Evolutionary conservation across 2,113 vertebrate genomes (phyloP).

Genomic region (Apaloderma vittatum): DNA sequence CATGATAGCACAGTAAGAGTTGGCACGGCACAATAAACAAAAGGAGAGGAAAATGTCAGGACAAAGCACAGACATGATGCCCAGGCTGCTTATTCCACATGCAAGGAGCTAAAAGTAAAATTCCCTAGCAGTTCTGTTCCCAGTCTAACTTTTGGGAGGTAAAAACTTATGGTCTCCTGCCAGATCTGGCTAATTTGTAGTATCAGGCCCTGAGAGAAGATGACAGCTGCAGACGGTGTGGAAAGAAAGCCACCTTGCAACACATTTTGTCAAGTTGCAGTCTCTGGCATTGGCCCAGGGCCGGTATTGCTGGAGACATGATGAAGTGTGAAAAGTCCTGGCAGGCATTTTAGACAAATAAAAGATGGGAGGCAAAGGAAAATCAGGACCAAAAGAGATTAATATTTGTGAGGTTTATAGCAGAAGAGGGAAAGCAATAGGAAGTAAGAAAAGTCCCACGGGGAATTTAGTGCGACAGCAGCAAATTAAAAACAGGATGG

Average conservation of each 20-base stretch:
- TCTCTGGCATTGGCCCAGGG: constrained; percentile 72
- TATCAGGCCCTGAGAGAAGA: constrained; percentile 62
- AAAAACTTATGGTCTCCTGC: constrained; percentile 26
- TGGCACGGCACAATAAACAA: neutral
- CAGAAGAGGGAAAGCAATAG: constrained; percentile 79
- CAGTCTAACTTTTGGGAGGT: constrained; percentile 36
- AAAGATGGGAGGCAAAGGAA: constrained; percentile 74
- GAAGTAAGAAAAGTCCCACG: constrained; percentile 69
- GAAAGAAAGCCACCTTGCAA: constrained; percentile 76
- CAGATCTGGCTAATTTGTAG: constrained; percentile 63
- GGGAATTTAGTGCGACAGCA: constrained; percentile 68
- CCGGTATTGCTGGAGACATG: constrained; percentile 78
- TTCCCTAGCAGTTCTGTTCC: neutral
- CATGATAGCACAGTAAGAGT: neutral
- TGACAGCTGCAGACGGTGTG: constrained; percentile 73
- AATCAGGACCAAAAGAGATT: constrained; percentile 76
- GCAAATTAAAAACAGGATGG: constrained; percentile 80
- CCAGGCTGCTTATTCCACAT: neutral
- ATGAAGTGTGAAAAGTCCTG: constrained; percentile 85
- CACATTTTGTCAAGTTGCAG: constrained; percentile 75
- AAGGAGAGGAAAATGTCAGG: neutral
- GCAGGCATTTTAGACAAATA: constrained; percentile 79
- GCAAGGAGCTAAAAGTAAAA: neutral
- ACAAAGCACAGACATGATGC: neutral
- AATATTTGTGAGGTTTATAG: constrained; percentile 80